Evolutionary conservation across 2,797 vertebrate genomes (phyloP).

Genomic region (Sebastes nivosus): DNA sequence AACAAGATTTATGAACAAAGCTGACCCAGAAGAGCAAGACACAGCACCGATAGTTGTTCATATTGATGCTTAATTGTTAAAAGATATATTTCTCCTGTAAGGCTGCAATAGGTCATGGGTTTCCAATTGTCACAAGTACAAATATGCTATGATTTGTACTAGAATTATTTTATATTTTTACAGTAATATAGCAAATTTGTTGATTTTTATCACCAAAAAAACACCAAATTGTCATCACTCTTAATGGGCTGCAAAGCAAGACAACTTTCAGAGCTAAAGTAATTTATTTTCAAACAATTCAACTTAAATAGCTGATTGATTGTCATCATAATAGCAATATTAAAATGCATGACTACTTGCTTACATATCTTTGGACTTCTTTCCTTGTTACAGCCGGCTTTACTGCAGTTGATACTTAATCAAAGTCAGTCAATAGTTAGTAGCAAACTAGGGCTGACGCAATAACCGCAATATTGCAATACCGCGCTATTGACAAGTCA

Average conservation of each 20-base stretch:
- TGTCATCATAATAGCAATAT: neutral
- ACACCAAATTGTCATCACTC: neutral
- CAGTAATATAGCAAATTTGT: neutral
- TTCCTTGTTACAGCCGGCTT: neutral
- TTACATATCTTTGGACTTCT: too few relatives aligned
- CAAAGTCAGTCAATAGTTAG: neutral
- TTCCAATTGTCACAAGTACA: neutral
- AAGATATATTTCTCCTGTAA: neutral
- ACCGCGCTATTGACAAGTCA: too few relatives aligned
- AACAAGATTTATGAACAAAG: constrained; percentile 38
- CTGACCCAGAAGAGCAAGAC: constrained; percentile 1
- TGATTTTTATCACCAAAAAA: neutral
- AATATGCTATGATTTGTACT: neutral
- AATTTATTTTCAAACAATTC: neutral
- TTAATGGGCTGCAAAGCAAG: neutral
- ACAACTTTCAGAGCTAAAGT: neutral
- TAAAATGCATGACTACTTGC: neutral
- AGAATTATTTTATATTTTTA: neutral
- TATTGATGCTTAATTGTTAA: neutral
- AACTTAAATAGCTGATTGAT: neutral
- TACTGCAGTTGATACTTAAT: neutral
- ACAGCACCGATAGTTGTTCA: constrained; percentile 9
- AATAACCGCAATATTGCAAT: too few relatives aligned
- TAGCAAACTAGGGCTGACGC: too few relatives aligned
- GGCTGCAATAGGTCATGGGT: neutral